Conservation (phyloP, 2,113 vertebrate species). For the Cyprinus carpio region DNA sequence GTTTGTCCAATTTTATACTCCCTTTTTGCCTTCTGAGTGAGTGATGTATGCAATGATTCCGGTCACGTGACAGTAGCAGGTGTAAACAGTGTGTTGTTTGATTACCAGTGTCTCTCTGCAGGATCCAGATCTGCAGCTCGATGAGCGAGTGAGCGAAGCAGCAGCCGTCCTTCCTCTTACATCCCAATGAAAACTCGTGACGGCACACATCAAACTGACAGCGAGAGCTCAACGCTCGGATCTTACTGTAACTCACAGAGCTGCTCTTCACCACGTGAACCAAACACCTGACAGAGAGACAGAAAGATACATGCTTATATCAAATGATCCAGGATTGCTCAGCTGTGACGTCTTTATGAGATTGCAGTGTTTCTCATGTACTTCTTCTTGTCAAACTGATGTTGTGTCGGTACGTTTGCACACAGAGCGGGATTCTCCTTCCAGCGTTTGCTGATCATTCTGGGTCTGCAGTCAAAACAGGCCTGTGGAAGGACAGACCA, state of each 20-base stretch:
- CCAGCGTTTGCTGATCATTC: slow-evolving; percentile 90
- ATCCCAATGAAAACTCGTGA: slow-evolving; percentile 82
- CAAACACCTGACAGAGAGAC: slow-evolving; percentile 82
- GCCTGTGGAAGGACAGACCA: slow-evolving; percentile 69
- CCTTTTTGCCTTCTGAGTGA: background rate
- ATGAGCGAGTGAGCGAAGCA: slow-evolving; percentile 88
- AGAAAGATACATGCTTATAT: slow-evolving; percentile 72
- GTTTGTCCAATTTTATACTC: background rate
- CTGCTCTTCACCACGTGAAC: slow-evolving; percentile 85
- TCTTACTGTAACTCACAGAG: slow-evolving; percentile 84
- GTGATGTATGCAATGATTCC: background rate
- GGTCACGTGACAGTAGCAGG: background rate
- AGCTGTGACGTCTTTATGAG: too few species aligned
- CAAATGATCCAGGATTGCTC: too few species aligned
- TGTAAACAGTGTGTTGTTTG: background rate
- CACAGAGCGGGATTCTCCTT: slow-evolving; percentile 82
- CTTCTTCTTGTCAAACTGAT: slow-evolving; percentile 91
- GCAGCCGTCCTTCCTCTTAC: slow-evolving; percentile 84
- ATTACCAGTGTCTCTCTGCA: slow-evolving; percentile 86
- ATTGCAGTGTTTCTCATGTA: slow-evolving; percentile 77
- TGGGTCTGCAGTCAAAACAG: slow-evolving; percentile 91
- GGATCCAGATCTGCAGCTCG: slow-evolving; percentile 90
- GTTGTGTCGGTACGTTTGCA: slow-evolving; percentile 82
- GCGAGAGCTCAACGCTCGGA: slow-evolving; percentile 83
- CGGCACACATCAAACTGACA: slow-evolving; percentile 87